Base-by-base conservation (phyloP, 2,113 vertebrate genomes). In the Prietella phreatophila region DNA sequence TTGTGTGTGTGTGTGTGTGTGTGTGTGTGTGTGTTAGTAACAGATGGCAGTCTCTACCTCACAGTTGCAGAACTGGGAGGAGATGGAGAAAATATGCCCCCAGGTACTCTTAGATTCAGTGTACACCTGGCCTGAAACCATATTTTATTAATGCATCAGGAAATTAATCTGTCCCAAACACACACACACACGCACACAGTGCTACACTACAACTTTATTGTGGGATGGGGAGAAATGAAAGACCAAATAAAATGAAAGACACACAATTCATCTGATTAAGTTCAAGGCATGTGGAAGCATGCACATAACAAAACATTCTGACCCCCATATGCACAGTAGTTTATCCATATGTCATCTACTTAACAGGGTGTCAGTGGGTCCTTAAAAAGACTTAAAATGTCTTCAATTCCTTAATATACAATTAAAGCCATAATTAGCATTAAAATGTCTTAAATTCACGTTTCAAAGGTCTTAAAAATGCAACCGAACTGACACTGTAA, bases 91-190 rank as follows among this genome's bases (percentile, higher is more conserved):
- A 87, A 89, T 88, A 89, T 88, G 87, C 90, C 92, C 88, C 85
- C 63, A 91, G 89, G 88, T 90, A 89, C 88, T 91, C 86, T 87
- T 91, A 91, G 90, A 90, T 90, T 92, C 88, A 87, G 69, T 80
- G 84, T 91, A 90, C 89, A 91, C 92, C 88, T 91, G 90, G 91
- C 89, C 88, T 86, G 78, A 79, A 47, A 91, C 86, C 88, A 90
- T 93, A 90, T 93, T 93, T 91, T 91, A 92, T 93, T 93, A 90
- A 92, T 92, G 86, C 42, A 86, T 84, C 85, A 88, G 88, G 85
- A 89, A 92, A 88, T 75, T 39, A 86, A 90, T 91, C 87, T 82
- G 47, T 82, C 84, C 87, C 20, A 87, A 88, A 90, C 80, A 86
- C 56, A 30, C 83, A 67, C 88, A 78, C 80, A 84, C 85, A 76